Conservation (phyloP, 2,888 invertebrate genomes). For the Cheilosia soror region DNA sequence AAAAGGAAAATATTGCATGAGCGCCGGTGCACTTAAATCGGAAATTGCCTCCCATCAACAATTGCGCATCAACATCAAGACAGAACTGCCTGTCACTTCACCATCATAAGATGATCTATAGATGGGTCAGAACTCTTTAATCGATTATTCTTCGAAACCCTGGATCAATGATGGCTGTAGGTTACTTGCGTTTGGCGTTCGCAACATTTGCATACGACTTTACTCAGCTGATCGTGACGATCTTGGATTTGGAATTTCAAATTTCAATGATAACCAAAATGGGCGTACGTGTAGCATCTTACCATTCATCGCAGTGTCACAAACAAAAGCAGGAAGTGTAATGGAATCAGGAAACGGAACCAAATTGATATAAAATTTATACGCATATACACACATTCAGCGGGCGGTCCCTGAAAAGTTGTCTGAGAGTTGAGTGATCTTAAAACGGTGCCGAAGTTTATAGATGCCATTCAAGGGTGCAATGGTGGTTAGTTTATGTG, state of each 20-base stretch:
- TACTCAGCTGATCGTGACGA: slow-evolving; percentile 37
- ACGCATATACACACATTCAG: neutral
- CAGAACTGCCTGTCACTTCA: neutral
- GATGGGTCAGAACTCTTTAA: slow-evolving; percentile 44
- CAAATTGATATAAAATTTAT: neutral
- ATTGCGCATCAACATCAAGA: slow-evolving; percentile 33
- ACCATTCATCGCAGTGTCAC: neutral
- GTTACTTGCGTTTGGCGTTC: slow-evolving; percentile 1
- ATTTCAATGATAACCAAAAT: slow-evolving; percentile 49
- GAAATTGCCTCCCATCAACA: slow-evolving; percentile 33
- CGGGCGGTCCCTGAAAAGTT: slow-evolving; percentile 32
- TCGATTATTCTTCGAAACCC: slow-evolving; percentile 49
- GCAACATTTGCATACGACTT: slow-evolving; percentile 42
- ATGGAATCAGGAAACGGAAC: slow-evolving; percentile 57
- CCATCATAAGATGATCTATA: neutral
- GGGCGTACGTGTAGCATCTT: slow-evolving; percentile 18
- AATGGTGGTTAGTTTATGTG: slow-evolving; percentile 26
- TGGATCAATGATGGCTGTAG: slow-evolving; percentile 15
- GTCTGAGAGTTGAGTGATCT: slow-evolving; percentile 8
- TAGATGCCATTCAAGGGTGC: slow-evolving; percentile 9
- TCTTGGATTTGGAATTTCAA: slow-evolving; percentile 55
- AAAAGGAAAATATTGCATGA: neutral
- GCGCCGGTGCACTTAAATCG: slow-evolving; percentile 38
- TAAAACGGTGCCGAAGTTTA: neutral
- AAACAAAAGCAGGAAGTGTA: slow-evolving; percentile 34